Base-by-base conservation (phyloP, 2,888 invertebrate genomes). In the Oscheius sp. region DNA sequence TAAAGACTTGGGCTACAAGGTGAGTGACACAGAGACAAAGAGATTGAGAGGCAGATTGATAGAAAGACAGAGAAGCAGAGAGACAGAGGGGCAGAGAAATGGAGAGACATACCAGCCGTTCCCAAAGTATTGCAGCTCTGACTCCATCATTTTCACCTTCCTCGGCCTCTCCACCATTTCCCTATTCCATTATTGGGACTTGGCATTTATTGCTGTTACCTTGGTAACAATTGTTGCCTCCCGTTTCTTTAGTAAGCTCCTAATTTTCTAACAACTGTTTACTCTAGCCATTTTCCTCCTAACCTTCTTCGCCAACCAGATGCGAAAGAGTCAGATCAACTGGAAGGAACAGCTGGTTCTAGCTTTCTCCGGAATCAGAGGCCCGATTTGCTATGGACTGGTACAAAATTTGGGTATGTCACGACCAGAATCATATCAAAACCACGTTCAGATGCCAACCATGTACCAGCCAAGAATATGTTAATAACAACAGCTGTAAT, bases 81-180 rank as follows among this genome's bases (percentile, higher is more conserved):
- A 21, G 21, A 21, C 21, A 21, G 21, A 21, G 21, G 0, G 21
- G 0, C 21, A 21, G 21, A 21, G 21, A 21, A 0, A 21, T 21
- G n/a, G n/a, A n/a, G n/a, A n/a, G n/a, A n/a, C n/a, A n/a, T n/a
- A n/a, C 21, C 21, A 21, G 21, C 0, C 21, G 21, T 0, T 21
- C 21, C 21, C 21, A 21, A 21, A 21, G 21, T 0, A 21, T 21
- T 42, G 3, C 58, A 86, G 96, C 2, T 95, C 96, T 21, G 98
- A 99, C 91, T 97, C 97, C 2, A 95, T 99, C 89, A 98, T 98
- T 89, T 99, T 99, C 91, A 96, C 98, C 94, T 96, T 98, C 91
- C 93, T 99, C 76, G 98, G 98, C 7, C 95, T 98, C 33, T 96
- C 96, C n/a, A 96, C 96, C 0, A 95, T 91, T 58, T 96, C 79